phyloP scores from a whole-genome alignment of 2,888 invertebrate genomes.

The Barypeithes pellucidus region DNA sequence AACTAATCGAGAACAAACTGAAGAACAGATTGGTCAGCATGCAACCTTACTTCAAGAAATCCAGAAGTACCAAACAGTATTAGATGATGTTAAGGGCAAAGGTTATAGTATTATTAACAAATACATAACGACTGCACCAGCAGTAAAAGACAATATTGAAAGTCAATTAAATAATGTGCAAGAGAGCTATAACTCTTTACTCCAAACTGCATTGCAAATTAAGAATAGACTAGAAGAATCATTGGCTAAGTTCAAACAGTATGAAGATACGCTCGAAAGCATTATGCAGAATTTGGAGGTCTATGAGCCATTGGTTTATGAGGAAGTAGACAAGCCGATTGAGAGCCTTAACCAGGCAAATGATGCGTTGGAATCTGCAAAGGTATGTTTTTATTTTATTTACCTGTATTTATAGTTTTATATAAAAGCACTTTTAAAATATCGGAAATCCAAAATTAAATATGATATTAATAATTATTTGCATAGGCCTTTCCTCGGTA shows the following conservation, averaged over 20 bases:
- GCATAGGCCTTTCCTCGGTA: no score
- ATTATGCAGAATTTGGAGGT: conserved; percentile 87
- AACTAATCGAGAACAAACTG: conserved; percentile 91
- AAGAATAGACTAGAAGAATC: conserved; percentile 91
- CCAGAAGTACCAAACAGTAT: conserved; percentile 84
- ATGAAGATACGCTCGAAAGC: conserved; percentile 90
- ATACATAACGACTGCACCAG: conserved; percentile 82
- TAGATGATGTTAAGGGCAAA: conserved; percentile 88
- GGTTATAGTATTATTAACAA: conserved; percentile 89
- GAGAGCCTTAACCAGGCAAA: conserved; percentile 83
- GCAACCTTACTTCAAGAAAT: conserved; percentile 84
- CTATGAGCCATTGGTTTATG: conserved; percentile 84
- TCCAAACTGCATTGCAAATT: conserved; percentile 93
- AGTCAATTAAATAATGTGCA: conserved; percentile 92
- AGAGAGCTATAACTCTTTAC: conserved; percentile 92
- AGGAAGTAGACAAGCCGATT: conserved; percentile 83
- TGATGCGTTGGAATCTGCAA: conserved; percentile 82
- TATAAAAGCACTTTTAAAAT: no score
- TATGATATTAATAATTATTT: no score
- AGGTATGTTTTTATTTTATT: conserved; percentile 72
- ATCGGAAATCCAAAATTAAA: no score
- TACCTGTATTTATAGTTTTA: no score
- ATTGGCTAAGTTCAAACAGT: conserved; percentile 92
- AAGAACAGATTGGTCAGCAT: conserved; percentile 93
- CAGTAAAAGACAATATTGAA: conserved; percentile 85